Evolutionary conservation across 1,140 invertebrate genomes (phyloP).

Genomic region (Procambarus clarkii): DNA sequence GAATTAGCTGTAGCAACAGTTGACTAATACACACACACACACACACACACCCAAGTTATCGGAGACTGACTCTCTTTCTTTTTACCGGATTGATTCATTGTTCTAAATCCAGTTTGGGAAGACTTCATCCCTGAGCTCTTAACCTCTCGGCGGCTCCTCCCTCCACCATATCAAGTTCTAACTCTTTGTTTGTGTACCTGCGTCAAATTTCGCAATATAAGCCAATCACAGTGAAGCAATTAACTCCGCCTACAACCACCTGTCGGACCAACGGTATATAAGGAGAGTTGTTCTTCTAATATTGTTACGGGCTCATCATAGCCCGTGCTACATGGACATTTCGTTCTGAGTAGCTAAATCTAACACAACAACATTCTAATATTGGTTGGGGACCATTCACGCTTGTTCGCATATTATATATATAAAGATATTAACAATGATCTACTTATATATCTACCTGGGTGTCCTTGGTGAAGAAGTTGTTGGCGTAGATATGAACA

Average conservation of each 20-base stretch:
- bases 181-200: not conserved
- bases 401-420: no score
- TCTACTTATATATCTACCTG: slow-evolving; percentile 79
- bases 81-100: not conserved
- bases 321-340: no score
- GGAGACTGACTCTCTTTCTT: not conserved
- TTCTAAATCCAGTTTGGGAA: no score
- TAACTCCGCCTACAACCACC: not conserved
- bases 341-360: no score
- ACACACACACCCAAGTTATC: no score
- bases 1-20: no score
- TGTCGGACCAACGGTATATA: not conserved
- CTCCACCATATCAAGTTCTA: not conserved
- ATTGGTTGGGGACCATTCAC: no score
- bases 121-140: no score
- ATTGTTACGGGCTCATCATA: no score
- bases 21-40: no score
- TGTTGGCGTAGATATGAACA: slow-evolving; percentile 85
- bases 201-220: not conserved
- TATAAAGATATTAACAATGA: not conserved
- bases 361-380: no score
- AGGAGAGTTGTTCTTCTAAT: not conserved
- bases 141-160: not conserved
- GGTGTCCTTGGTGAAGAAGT: slow-evolving; percentile 87
- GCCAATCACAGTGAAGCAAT: not conserved